Percentiles rank a stretch among this genome's conserved stretches.
Conservation (phyloP, 1,140 invertebrate species). For the Drosophila watanabei region DNA sequence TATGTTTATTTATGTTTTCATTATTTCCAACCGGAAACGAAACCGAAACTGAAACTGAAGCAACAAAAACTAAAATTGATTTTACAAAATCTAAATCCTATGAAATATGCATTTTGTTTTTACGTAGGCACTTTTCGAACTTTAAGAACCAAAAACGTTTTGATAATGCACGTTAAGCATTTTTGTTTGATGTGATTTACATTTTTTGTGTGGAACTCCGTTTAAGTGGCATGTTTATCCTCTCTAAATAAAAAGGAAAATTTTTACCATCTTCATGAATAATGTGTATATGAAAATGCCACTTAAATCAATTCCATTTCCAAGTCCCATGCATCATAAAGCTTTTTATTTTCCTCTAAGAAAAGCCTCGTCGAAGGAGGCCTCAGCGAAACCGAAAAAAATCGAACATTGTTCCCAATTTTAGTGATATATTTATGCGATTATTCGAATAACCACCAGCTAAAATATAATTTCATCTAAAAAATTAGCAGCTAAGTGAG, state of each 20-base stretch:
- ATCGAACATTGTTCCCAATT: conserved; percentile 85
- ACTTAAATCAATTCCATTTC: conserved; percentile 29
- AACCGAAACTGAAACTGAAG: conserved; percentile 15
- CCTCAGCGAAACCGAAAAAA: conserved; percentile 31
- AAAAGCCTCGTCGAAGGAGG: conserved; percentile 20
- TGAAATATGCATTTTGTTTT: conserved; percentile 47
- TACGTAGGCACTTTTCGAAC: conserved; percentile 41
- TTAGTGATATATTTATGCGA: conserved; percentile 67
- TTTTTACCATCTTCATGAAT: neutral
- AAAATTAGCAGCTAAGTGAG: conserved; percentile 53
- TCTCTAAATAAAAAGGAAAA: conserved; percentile 1
- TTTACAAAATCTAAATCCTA: conserved; percentile 11
- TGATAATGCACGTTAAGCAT: conserved; percentile 49
- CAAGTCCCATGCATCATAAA: conserved; percentile 20
- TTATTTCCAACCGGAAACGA: conserved; percentile 32
- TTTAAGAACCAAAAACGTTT: conserved; percentile 30
- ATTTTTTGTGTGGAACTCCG: conserved; percentile 23
- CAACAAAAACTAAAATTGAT: conserved; percentile 36
- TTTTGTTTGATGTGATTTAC: conserved; percentile 43
- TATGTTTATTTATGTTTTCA: conserved; percentile 54
- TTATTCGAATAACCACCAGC: conserved; percentile 39
- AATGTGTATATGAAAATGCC: conserved; percentile 22
- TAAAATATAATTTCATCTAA: conserved; percentile 40
- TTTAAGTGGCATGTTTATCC: conserved; percentile 25
- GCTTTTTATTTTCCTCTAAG: conserved; percentile 23